Evolutionary conservation across 2,888 invertebrate genomes (phyloP), one percentile per base, ranked within the genome.

Genomic region (Hirtodrosophila cameraria): DNA sequence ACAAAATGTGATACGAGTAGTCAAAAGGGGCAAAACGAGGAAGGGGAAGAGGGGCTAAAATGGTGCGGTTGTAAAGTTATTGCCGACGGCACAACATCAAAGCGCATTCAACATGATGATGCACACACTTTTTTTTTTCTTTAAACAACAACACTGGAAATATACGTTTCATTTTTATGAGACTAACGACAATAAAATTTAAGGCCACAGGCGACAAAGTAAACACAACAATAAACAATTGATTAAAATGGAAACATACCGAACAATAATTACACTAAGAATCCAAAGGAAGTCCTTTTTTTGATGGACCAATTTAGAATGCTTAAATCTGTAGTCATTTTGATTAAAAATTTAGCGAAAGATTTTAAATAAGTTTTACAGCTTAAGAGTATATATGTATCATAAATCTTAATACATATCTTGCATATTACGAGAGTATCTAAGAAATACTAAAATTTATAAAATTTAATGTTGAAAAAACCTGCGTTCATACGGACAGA

Each of bases 191-290:
- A 72, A 69, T 79, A 75, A 82, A 85, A 74, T 73, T 81, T 57
- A 75, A 78, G 81, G 74, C 84, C 60, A 30, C 77, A 82, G 83
- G 80, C 83, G 79, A 83, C 81, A 81, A 84, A 79, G 85, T 87
- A 84, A 87, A 86, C 75, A 85, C 82, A 61, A 77, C 45, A 69
- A 80, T 77, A 69, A 77, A 80, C 61, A 45, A 43, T 63, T 74
- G 39, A 42, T 30, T 12, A 11, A 11, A 18, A 30, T 5, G n/a
- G 1, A 11, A 49, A 30, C 28, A 49, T n/a, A 31, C 18, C 53
- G 62, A 49, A 41, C 6, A 11, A 6, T 13, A 11, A 23, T 52
- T 64, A 48, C 68, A 16, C 60, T 67, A 20, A 1, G 1, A 20
- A n/a, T 42, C 6, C 1, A 7, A 11, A 11, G 36, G 6, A 9